Evolutionary conservation across 1,140 invertebrate genomes (phyloP), one percentile per base, ranked within the genome.

Genomic region (Tetramorium simillimum): DNA sequence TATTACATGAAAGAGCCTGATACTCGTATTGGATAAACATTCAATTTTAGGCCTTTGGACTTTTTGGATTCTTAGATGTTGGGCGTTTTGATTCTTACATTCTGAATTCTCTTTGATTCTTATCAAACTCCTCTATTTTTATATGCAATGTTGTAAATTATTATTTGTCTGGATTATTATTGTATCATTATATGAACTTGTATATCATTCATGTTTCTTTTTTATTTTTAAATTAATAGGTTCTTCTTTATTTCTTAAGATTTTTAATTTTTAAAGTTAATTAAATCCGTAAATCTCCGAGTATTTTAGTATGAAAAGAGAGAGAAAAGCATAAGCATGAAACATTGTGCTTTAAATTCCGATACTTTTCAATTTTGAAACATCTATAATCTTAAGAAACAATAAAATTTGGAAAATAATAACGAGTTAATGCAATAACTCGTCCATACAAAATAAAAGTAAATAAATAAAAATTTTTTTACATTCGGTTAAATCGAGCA

Each of bases 1-100:
- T 77, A 33, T 80, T 67, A 43, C 56, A 12, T 14, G 9, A 21
- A n/a, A 69, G 24, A 18, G 69, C 28, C 33, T 40, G 77, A 67
- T 67, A 18, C 24, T 60, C n/a, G 28, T 46, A 84, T 62, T 49
- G 37, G n/a, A 84, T 49, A 84, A 84, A 84, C 43, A 75, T 75
- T 73, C 40, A 75, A 84, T 60, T 84, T 75, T 70, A 56, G 21
- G 9, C 37, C 5, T 33, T 60, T 37, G 12, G 14, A 81, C 24
- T 58, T 81, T 70, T 6, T 43, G 78, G 58, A 70, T n/a, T 81
- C 12, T 21, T 70, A 14, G 2, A 43, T 70, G 49, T n/a, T 56
- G 21, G 24, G 1, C 9, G 10, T 5, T 81, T 70, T 43, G 40
- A 49, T 33, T 16, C 10, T 33, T 21, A 14, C 18, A 60, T 33